These are phyloP conservation scores for Archaeoteleia sp. DNA, from an alignment of 2,888 invertebrate species.

Conservation along the genomic window DNA sequence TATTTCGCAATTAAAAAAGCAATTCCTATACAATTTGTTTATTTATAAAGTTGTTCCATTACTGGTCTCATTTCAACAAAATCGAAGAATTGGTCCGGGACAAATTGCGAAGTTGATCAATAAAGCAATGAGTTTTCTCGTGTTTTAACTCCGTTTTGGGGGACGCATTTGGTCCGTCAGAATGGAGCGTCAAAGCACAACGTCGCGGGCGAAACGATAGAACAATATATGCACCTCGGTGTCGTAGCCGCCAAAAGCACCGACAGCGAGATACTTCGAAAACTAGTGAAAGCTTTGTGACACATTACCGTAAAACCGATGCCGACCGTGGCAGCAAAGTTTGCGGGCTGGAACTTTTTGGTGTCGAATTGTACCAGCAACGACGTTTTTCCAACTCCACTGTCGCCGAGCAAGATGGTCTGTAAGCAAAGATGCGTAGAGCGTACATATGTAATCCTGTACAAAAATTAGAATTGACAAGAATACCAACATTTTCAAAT, in stretches of 20 bases:
- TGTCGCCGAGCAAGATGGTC: no score
- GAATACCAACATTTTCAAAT: no score
- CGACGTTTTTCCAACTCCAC: slow-evolving; percentile 95
- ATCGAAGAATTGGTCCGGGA: slow-evolving; percentile 25
- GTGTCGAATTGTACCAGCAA: slow-evolving; percentile 95
- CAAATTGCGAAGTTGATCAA: slow-evolving; percentile 27
- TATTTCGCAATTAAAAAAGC: no score
- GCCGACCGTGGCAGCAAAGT: slow-evolving; percentile 95
- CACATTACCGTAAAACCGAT: slow-evolving; percentile 94
- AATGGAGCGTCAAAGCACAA: slow-evolving; percentile 10
- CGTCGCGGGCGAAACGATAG: neutral
- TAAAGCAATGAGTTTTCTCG: slow-evolving; percentile 21
- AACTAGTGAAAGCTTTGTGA: slow-evolving; percentile 11
- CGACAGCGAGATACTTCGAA: neutral
- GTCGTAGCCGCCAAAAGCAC: neutral
- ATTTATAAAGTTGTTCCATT: slow-evolving; percentile 22
- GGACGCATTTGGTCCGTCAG: neutral
- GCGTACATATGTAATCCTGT: no score
- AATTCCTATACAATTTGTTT: no score
- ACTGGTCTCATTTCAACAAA: slow-evolving; percentile 12
- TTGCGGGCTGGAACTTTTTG: slow-evolving; percentile 91
- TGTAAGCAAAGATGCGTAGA: no score
- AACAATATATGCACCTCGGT: neutral
- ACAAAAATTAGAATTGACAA: no score
- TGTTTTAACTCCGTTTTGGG: slow-evolving; percentile 9